phyloP scores from a whole-genome alignment of 2,888 invertebrate genomes.

The Thelaira solivaga region DNA sequence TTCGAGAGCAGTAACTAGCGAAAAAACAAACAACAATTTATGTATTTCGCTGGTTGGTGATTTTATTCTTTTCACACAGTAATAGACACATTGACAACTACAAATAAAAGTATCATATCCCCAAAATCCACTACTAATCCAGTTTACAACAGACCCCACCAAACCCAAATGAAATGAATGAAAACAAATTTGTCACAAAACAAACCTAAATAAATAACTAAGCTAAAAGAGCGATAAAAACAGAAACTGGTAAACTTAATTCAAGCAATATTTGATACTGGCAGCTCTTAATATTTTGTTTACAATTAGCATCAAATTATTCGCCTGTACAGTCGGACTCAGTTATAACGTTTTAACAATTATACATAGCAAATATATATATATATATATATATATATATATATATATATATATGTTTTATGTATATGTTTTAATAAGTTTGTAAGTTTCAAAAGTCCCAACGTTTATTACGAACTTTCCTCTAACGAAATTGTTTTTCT shows the following conservation, averaged over 20 bases:
- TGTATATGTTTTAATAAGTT: no score
- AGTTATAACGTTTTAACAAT: no score
- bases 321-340: no score
- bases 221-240: conserved; percentile 16
- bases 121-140: conserved; percentile 14
- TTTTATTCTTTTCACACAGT: conserved; percentile 17
- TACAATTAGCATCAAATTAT: no score
- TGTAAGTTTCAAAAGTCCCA: no score
- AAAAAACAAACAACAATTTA: neutral
- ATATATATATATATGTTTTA: no score
- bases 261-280: no score
- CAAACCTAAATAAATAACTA: conserved; percentile 8
- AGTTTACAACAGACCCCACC: conserved; percentile 15
- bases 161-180: conserved; percentile 24
- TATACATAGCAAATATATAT: no score
- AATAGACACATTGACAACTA: neutral
- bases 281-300: no score
- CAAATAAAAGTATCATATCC: conserved; percentile 8
- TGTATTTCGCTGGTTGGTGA: neutral
- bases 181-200: conserved; percentile 51
- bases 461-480: no score
- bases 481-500: no score
- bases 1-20: conserved; percentile 3
- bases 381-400: no score
- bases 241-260: conserved; percentile 8